phyloP scores from a whole-genome alignment of 2,797 vertebrate genomes.

The Masticophis lateralis region DNA sequence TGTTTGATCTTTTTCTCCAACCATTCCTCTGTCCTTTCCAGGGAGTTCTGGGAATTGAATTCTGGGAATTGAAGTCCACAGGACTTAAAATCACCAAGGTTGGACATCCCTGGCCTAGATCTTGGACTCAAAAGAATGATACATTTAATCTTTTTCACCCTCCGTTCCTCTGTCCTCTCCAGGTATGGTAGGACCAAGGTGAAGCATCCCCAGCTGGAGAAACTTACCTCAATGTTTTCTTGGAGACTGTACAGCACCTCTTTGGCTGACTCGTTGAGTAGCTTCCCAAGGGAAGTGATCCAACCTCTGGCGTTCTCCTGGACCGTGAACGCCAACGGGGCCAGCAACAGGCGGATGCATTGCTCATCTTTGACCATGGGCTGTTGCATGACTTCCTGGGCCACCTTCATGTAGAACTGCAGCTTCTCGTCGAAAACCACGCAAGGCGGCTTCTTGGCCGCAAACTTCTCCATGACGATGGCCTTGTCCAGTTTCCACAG shows the following conservation, averaged over 20 bases:
- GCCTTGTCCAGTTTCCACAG: constrained; percentile 88
- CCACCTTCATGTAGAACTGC: constrained; percentile 78
- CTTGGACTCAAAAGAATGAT: neutral
- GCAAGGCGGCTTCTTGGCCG: constrained; percentile 80
- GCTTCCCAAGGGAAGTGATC: constrained; percentile 80
- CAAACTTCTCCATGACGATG: constrained; percentile 82
- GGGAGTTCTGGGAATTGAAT: too few relatives aligned
- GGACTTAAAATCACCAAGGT: neutral
- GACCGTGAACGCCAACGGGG: constrained; percentile 75
- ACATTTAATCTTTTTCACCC: neutral
- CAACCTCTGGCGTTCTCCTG: constrained; percentile 80
- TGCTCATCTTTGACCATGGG: constrained; percentile 77
- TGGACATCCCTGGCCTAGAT: neutral
- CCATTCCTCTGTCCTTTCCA: too few relatives aligned
- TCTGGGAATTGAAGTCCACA: too few relatives aligned
- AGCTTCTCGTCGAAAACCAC: constrained; percentile 85
- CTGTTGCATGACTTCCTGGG: constrained; percentile 76
- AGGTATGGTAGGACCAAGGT: neutral
- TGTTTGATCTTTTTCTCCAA: too few relatives aligned
- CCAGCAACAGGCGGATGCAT: constrained; percentile 81
- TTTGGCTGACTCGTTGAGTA: constrained; percentile 83
- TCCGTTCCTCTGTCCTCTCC: neutral
- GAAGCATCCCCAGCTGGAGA: neutral
- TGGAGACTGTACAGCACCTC: constrained; percentile 79
- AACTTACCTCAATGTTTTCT: constrained; percentile 81